A percentile compares a stretch with the other conserved stretches of the same genome.
These are phyloP conservation scores for Drosophila dunni DNA, from an alignment of 1,140 invertebrate genomes.

Conservation along the genomic window DNA sequence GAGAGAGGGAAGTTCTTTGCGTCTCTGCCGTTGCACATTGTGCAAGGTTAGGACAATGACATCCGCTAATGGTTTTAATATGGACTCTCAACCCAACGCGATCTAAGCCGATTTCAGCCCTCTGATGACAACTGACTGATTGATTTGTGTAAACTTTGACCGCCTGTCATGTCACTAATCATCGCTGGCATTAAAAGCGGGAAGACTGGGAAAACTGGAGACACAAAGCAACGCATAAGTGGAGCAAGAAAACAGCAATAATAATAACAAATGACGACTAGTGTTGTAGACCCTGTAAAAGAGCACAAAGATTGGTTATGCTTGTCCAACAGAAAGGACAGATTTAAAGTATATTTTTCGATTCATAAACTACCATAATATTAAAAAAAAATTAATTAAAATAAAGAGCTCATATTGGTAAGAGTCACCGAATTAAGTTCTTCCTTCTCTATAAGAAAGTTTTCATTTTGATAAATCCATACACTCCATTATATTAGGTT, in stretches of 20 bases:
- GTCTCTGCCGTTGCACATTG: conserved; percentile 47
- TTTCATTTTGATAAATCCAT: too few relatives aligned
- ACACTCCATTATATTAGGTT: too few relatives aligned
- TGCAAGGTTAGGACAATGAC: conserved; percentile 69
- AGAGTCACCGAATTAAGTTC: too few relatives aligned
- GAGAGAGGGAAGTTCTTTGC: background rate
- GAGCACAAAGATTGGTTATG: too few relatives aligned
- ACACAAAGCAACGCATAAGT: conserved; percentile 25
- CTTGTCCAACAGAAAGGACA: too few relatives aligned
- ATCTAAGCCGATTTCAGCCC: background rate
- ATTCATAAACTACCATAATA: too few relatives aligned
- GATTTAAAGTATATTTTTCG: too few relatives aligned
- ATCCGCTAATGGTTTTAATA: conserved; percentile 65
- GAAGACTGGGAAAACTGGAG: conserved; percentile 46
- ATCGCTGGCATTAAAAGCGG: conserved; percentile 21
- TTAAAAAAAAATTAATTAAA: too few relatives aligned
- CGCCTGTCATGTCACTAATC: conserved; percentile 54
- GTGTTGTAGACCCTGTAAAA: conserved; percentile 28
- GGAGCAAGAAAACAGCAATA: conserved; percentile 29
- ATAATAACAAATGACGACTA: conserved; percentile 29
- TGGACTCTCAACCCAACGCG: conserved; percentile 3
- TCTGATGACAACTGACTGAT: conserved; percentile 48
- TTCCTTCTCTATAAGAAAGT: too few relatives aligned
- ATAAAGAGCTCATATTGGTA: too few relatives aligned
- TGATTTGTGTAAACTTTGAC: conserved; percentile 80